Evolutionary conservation across 64 coral and sea anemone genomes (phyloP), one percentile per base, ranked within the genome.

Genomic region (Exaiptasia diaphana): DNA sequence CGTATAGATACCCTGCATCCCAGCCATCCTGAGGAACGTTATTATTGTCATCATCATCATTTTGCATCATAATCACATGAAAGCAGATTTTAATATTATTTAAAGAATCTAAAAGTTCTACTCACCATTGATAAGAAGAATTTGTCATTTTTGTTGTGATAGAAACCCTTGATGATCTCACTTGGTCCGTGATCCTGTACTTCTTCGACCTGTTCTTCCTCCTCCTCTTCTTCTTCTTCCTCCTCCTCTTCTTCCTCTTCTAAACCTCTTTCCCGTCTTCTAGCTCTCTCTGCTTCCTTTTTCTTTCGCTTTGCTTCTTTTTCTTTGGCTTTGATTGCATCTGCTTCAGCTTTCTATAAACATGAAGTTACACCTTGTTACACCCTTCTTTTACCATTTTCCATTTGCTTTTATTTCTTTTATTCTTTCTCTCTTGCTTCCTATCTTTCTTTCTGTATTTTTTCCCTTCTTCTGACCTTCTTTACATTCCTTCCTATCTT

Each of bases 1-100:
- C 74, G 40, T 99, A 99, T n/a, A 99, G 67, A 43, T 99, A 99
- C 0, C 95, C 95, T 6, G 95, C 95, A 89, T 99, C 95, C 95
- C 95, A 99, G 7, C 95, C 95, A 49, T 86, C 95, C 92, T 96
- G 56, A 38, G 32, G 67, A 4, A 23, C 29, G n/a, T n/a, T n/a
- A n/a, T n/a, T n/a, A n/a, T n/a, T n/a, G n/a, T n/a, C n/a, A n/a
- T n/a, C n/a, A n/a, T n/a, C n/a, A n/a, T n/a, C n/a, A n/a, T n/a
- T n/a, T n/a, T n/a, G n/a, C n/a, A n/a, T n/a, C n/a, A n/a, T n/a
- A n/a, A n/a, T n/a, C n/a, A n/a, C n/a, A n/a, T n/a, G n/a, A n/a
- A n/a, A n/a, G n/a, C n/a, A n/a, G n/a, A n/a, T n/a, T n/a, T n/a
- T n/a, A n/a, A n/a, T n/a, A n/a, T n/a, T n/a, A n/a, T n/a, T n/a